Evolutionary conservation across 1,140 invertebrate species (phyloP), one percentile per base, ranked within the genome.

Genomic region (Microvelia longipes): DNA sequence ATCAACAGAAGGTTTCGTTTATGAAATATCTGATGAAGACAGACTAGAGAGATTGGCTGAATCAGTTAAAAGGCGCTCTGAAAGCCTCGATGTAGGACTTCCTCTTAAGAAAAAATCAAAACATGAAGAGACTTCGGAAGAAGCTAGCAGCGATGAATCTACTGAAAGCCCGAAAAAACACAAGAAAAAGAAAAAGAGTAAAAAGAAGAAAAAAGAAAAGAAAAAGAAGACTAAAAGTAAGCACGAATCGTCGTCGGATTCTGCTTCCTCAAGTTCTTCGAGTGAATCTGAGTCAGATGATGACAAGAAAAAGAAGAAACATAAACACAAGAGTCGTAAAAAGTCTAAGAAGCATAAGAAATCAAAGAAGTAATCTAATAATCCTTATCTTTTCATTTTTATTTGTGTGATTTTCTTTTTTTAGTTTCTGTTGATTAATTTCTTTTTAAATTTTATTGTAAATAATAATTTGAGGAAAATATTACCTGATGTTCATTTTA

Each of bases 331-430:
- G 35, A 72, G 71, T 24, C 73, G 73, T 65, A 75, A 73, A 60
- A 72, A 73, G 19, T 67, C 73, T 0, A 75, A 74, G 64, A 76
- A 76, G 67, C 73, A 72, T 35, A 76, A 76, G 70, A 75, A 75
- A 71, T 70, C 72, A 26, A 76, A 75, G 70, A 72, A 73, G 61
- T 71, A 35, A 63, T 72, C 35, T n/a, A n/a, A n/a, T n/a, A n/a
- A n/a, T n/a, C n/a, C n/a, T n/a, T n/a, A n/a, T n/a, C n/a, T n/a
- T n/a, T n/a, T n/a, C n/a, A n/a, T n/a, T n/a, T n/a, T n/a, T n/a
- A n/a, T n/a, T n/a, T n/a, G n/a, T n/a, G n/a, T n/a, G n/a, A n/a
- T n/a, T n/a, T n/a, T n/a, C n/a, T n/a, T n/a, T n/a, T n/a, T n/a
- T n/a, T n/a, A n/a, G n/a, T n/a, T n/a, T n/a, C n/a, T n/a, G n/a